Conservation (phyloP, 2,888 invertebrate genomes). For the Tachystola acroxantha region DNA sequence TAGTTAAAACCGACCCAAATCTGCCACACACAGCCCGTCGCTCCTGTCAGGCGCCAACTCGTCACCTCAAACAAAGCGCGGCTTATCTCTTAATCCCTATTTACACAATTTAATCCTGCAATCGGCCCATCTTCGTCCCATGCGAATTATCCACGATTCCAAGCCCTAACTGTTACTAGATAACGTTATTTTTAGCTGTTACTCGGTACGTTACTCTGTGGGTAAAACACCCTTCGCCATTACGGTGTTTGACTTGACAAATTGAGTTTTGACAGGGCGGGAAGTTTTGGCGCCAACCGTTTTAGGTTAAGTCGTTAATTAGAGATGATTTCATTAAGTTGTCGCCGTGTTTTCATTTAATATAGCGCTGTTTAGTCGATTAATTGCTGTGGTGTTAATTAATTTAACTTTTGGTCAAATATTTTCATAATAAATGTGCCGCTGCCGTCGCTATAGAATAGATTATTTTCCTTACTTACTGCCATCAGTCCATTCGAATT, state of each 20-base stretch:
- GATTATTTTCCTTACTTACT: no score
- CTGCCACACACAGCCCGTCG: conserved; percentile 48
- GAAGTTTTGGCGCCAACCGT: conserved; percentile 49
- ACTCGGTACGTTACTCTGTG: conserved; percentile 23
- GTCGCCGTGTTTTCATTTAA: conserved; percentile 39
- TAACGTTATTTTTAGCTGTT: conserved; percentile 18
- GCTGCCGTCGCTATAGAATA: no score
- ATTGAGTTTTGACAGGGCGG: conserved; percentile 75
- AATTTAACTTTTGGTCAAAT: conserved; percentile 3
- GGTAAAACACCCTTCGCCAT: conserved; percentile 51
- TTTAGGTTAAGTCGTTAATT: conserved; percentile 46
- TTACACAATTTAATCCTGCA: conserved; percentile 72
- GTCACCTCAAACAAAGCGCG: conserved; percentile 58
- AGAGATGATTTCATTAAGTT: conserved; percentile 39
- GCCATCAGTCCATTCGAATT: no score
- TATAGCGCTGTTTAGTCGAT: conserved; percentile 22
- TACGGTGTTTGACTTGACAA: conserved; percentile 71
- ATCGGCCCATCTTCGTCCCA: conserved; percentile 28
- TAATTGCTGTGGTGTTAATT: conserved; percentile 1
- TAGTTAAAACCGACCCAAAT: conserved; percentile 37
- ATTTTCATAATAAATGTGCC: not conserved
- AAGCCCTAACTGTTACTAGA: conserved; percentile 42
- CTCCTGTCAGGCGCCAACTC: conserved; percentile 53
- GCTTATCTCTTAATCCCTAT: conserved; percentile 75
- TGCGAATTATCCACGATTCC: conserved; percentile 27